phyloP scores from a whole-genome alignment of 2,888 invertebrate genomes.

The Tiliacea aurago region DNA sequence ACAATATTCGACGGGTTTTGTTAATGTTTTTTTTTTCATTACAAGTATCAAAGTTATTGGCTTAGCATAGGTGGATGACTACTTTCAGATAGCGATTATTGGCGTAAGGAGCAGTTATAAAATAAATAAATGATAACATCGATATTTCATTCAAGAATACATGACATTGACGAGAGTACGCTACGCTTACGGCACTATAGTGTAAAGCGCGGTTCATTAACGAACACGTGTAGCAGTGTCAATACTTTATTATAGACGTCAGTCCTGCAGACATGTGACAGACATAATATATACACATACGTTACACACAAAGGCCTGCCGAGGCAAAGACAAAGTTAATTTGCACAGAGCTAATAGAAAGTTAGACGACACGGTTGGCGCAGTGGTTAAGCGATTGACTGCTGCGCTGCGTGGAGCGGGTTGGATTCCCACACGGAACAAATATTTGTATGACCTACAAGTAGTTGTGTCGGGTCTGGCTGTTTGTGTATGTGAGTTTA shows the following conservation, averaged over 20 bases:
- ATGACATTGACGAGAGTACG: neutral
- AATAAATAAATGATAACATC: slow-evolving; percentile 10
- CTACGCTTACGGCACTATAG: neutral
- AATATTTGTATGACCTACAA: too few relatives aligned
- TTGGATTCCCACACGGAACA: too few relatives aligned
- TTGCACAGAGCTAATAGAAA: slow-evolving; percentile 38
- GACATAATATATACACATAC: neutral
- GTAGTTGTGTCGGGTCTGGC: too few relatives aligned
- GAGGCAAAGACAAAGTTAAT: slow-evolving; percentile 19
- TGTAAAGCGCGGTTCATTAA: neutral
- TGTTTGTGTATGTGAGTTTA: too few relatives aligned
- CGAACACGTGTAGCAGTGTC: neutral
- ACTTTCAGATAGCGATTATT: neutral
- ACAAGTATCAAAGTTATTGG: neutral
- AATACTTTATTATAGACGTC: neutral
- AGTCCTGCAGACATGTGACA: neutral
- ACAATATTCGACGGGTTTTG: neutral
- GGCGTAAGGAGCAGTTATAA: neutral
- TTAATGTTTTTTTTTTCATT: too few relatives aligned
- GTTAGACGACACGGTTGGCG: too few relatives aligned
- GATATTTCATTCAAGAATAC: neutral
- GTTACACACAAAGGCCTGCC: slow-evolving; percentile 2
- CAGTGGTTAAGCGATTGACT: too few relatives aligned
- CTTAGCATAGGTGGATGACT: neutral
- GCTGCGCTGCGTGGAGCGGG: too few relatives aligned